A percentile compares a stretch with the other conserved stretches of the same genome.
Evolutionary conservation across 2,888 invertebrate species (phyloP).

Genomic region (Ennomos erosarius): DNA sequence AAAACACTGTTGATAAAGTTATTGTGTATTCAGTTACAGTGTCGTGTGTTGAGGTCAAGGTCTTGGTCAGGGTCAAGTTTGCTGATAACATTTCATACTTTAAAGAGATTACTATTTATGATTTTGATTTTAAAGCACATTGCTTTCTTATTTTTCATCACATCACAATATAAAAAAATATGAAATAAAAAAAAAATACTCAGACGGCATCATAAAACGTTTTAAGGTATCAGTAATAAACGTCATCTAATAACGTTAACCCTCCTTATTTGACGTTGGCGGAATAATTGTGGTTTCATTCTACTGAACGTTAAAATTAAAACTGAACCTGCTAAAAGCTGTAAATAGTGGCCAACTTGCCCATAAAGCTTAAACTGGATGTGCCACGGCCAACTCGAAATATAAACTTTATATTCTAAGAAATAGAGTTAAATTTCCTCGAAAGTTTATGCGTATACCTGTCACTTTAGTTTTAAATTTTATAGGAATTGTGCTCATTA

Average conservation of each 20-base stretch:
- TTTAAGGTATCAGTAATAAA: constrained; percentile 22
- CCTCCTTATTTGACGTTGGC: constrained; percentile 12
- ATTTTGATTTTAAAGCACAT: too few species aligned
- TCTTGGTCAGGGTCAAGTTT: too few species aligned
- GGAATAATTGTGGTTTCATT: constrained; percentile 37
- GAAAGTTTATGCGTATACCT: constrained; percentile 3
- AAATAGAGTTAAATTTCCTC: constrained; percentile 4
- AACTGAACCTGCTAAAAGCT: constrained; percentile 36
- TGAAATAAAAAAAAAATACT: too few species aligned
- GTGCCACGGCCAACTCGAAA: constrained; percentile 2
- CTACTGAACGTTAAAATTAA: constrained; percentile 34
- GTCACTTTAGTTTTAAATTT: constrained; percentile 18
- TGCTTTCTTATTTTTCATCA: too few species aligned
- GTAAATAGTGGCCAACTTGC: constrained; percentile 31
- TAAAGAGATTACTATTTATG: too few species aligned
- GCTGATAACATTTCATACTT: too few species aligned
- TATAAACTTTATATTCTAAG: constrained; percentile 1
- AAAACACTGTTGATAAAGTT: too few species aligned
- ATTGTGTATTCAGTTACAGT: too few species aligned
- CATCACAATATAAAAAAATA: too few species aligned
- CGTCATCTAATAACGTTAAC: constrained; percentile 25
- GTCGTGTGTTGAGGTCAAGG: too few species aligned
- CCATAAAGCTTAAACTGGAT: constrained; percentile 27
- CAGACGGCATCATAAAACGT: constrained; percentile 31
- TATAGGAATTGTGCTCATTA: constrained; percentile 20